These are phyloP conservation scores for Virgularia gustaviana DNA, from an alignment of 92 coral and sea anemone genomes.

Conservation along the genomic window DNA sequence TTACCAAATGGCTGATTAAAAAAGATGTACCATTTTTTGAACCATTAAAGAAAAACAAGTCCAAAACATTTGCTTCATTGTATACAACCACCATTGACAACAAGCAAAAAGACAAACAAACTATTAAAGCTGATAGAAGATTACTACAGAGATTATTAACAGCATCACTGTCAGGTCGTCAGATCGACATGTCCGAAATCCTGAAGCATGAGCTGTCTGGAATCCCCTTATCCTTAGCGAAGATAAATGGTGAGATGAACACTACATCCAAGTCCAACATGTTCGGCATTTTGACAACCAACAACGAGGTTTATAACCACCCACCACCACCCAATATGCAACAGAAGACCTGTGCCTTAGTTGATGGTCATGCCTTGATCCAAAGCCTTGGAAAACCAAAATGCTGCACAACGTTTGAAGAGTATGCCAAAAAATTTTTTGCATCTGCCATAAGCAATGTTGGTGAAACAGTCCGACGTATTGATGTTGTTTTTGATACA, in stretches of 20 bases:
- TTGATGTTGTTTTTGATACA: conserved; percentile 35
- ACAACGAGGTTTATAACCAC: background rate
- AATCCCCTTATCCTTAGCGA: conserved; percentile 22
- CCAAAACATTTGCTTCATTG: conserved; percentile 10
- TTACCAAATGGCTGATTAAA: conserved; percentile 4
- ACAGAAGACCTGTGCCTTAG: conserved; percentile 12
- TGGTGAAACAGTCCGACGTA: conserved; percentile 19
- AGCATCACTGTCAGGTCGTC: conserved; percentile 30
- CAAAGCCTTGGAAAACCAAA: conserved; percentile 29
- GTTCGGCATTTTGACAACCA: background rate
- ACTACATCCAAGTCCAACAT: conserved; percentile 11
- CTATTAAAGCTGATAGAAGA: conserved; percentile 21
- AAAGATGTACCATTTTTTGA: conserved; percentile 31
- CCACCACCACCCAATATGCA: background rate
- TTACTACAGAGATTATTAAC: conserved; percentile 24
- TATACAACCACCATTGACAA: background rate
- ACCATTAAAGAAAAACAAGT: conserved; percentile 11
- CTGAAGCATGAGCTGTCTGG: conserved; percentile 25
- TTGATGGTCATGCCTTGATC: conserved; percentile 28
- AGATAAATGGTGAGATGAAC: conserved; percentile 11
- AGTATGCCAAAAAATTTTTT: conserved; percentile 19
- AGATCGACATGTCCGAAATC: conserved; percentile 18
- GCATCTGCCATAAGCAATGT: background rate
- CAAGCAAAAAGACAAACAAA: conserved; percentile 4
- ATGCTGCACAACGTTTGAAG: conserved; percentile 21